Evolutionary conservation across 1,140 invertebrate species (phyloP).

Genomic region (Orius insidiosus): DNA sequence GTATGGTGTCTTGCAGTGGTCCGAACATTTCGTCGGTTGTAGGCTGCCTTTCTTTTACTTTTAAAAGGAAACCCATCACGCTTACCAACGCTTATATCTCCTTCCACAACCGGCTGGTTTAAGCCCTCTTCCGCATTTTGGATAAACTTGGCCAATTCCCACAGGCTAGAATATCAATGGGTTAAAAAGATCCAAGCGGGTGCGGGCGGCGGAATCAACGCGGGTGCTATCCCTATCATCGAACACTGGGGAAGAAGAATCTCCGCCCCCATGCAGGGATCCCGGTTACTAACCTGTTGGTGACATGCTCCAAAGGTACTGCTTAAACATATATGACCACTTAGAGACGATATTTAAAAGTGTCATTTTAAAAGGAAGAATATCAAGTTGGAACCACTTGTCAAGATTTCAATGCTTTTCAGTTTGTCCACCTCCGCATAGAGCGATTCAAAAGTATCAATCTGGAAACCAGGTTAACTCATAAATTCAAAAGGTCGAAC

Average conservation of each 20-base stretch:
- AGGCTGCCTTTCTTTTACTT: constrained; percentile 60
- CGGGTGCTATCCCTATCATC: no score
- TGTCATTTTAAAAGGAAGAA: constrained; percentile 77
- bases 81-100: constrained; percentile 59
- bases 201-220: no score
- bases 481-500: constrained; percentile 25
- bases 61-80: constrained; percentile 66
- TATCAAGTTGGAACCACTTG: constrained; percentile 81
- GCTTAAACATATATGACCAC: constrained; percentile 92
- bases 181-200: no score
- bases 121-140: constrained; percentile 47
- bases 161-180: no score
- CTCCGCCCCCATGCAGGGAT: no score
- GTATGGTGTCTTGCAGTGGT: constrained; percentile 73
- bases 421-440: constrained; percentile 71
- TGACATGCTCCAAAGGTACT: constrained; percentile 84
- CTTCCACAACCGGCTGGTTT: constrained; percentile 62
- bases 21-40: constrained; percentile 86
- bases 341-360: constrained; percentile 80
- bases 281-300: no score
- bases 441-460: constrained; percentile 77
- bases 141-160: constrained; percentile 38
- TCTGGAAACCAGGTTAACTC: constrained; percentile 34
- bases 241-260: no score
- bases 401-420: constrained; percentile 62